Evolutionary conservation across 2,888 invertebrate species (phyloP), one percentile per base, ranked within the genome.

Genomic region (Brassicogethes aeneus): DNA sequence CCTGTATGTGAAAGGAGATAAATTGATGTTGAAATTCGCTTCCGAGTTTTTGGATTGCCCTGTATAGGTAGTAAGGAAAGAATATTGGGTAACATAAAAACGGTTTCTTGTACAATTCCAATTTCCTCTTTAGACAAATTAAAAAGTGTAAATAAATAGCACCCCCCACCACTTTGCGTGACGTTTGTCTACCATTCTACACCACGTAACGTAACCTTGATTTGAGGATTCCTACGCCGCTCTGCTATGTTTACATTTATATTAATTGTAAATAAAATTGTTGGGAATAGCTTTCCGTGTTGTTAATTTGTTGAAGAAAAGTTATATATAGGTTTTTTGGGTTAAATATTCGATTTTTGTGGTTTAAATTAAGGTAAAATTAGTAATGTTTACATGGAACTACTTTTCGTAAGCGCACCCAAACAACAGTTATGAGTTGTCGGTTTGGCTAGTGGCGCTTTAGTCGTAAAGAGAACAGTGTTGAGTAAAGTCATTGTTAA

Each of bases 341-440:
- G n/a, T n/a, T n/a, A n/a, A n/a, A n/a, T n/a, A n/a, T n/a, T n/a
- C n/a, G n/a, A n/a, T n/a, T n/a, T n/a, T n/a, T n/a, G n/a, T n/a
- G n/a, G n/a, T n/a, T n/a, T n/a, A n/a, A n/a, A n/a, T n/a, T n/a
- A n/a, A n/a, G n/a, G n/a, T n/a, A n/a, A n/a, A n/a, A n/a, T n/a
- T 5, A 7, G 23, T 32, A 50, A 46, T 62, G 61, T 62, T 62
- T 64, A 64, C 59, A 58, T 61, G 55, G 62, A 45, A 53, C 62
- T 64, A 61, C 53, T 64, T 65, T 57, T 58, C 53, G 59, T 41
- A 43, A 42, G 62, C 60, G 62, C 55, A 65, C 61, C 64, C 61
- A 65, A 63, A 65, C 63, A 65, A 64, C 60, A 57, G 59, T 55
- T 58, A 56, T 53, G 54, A 59, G 56, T n/a, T n/a, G n/a, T 56